Evolutionary conservation across 64 coral and sea anemone genomes (phyloP).

Genomic region (Orbicella faveolata): DNA sequence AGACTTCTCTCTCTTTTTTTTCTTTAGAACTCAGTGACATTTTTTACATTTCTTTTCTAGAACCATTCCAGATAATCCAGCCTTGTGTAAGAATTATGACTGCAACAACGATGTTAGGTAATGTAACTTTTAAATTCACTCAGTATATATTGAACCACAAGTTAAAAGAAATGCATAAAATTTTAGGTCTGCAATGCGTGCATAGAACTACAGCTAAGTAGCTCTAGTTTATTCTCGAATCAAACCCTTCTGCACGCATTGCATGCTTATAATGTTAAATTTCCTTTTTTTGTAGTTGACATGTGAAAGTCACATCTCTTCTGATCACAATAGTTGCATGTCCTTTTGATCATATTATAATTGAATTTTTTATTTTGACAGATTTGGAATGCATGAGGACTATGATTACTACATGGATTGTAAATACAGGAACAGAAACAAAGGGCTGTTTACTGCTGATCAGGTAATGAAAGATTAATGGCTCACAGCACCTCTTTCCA

Average conservation of each 20-base stretch:
- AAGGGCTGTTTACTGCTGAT: constrained; percentile 89
- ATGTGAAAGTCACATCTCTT: too few relatives aligned
- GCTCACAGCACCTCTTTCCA: too few relatives aligned
- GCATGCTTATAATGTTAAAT: too few relatives aligned
- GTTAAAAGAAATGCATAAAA: too few relatives aligned
- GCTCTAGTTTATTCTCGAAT: too few relatives aligned
- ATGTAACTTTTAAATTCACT: neutral
- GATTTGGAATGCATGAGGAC: constrained; percentile 97
- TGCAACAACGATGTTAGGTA: constrained; percentile 91
- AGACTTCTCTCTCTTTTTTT: too few relatives aligned
- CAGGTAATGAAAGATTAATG: constrained; percentile 56
- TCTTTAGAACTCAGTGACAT: neutral
- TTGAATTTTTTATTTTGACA: neutral
- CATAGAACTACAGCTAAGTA: too few relatives aligned
- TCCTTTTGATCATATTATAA: too few relatives aligned
- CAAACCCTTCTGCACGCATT: too few relatives aligned
- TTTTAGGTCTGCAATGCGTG: too few relatives aligned
- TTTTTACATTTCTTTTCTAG: constrained; percentile 41
- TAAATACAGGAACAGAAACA: constrained; percentile 77
- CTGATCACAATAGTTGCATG: too few relatives aligned
- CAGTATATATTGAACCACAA: neutral
- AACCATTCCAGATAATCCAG: constrained; percentile 85
- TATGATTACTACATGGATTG: constrained; percentile 91
- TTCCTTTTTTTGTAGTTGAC: too few relatives aligned
- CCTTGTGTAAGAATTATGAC: constrained; percentile 83